A percentile compares a stretch with the other conserved stretches of the same genome.
These are phyloP conservation scores for Agapostemon virescens DNA, from an alignment of 2,888 invertebrate species.

Conservation along the genomic window DNA sequence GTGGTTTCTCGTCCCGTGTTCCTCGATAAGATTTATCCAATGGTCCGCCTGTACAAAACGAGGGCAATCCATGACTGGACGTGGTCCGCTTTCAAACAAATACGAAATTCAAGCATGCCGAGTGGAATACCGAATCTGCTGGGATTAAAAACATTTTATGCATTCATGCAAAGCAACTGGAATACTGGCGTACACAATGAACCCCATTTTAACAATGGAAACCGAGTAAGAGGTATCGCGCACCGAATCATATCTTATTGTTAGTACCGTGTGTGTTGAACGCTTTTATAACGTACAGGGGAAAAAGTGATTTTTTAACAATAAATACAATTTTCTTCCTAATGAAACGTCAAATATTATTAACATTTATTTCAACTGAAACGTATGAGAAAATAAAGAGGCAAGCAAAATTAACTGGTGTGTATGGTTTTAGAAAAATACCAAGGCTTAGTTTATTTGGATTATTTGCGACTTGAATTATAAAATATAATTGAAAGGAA, in stretches of 20 bases:
- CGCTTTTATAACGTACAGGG: not conserved
- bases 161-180: slow-evolving; percentile 6
- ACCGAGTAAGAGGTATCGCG: not conserved
- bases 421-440: too few relatives aligned
- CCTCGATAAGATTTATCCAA: slow-evolving; percentile 24
- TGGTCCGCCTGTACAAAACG: not conserved
- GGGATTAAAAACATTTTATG: slow-evolving; percentile 21
- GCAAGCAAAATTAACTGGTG: too few relatives aligned
- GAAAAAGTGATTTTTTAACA: not conserved
- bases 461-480: too few relatives aligned
- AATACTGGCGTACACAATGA: not conserved
- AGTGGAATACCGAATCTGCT: slow-evolving; percentile 17
- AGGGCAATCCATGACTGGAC: slow-evolving; percentile 7
- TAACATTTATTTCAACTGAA: not conserved
- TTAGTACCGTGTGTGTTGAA: not conserved
- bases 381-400: not conserved
- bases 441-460: too few relatives aligned
- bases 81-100: slow-evolving; percentile 23
- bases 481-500: too few relatives aligned
- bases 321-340: not conserved
- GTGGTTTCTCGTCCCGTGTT: not conserved
- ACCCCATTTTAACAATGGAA: slow-evolving; percentile 6
- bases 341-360: not conserved
- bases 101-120: slow-evolving; percentile 24
- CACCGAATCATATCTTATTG: slow-evolving; percentile 1